Base-by-base conservation (phyloP, 2,888 invertebrate species). In the Harpalus rufipes region DNA sequence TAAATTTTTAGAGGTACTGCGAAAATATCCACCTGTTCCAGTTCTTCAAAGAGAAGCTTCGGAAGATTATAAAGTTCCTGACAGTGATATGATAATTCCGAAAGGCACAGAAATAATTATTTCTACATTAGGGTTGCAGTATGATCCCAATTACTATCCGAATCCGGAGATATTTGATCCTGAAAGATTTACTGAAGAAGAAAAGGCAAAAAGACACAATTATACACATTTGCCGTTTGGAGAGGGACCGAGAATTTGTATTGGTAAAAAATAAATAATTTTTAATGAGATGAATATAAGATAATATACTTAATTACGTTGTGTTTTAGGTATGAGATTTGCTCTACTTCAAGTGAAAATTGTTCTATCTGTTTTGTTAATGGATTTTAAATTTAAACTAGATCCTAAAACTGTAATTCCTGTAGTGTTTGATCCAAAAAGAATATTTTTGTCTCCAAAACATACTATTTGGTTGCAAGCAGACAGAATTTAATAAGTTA, bases 81-180 rank as follows among this genome's bases (percentile, higher is more conserved):
- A 88, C 87, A 0, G 86, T 86, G 16, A 88, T 86, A 72, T 87
- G 88, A 39, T 44, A 12, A 61, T 74, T 16, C 58, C 32, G n/a
- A 76, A 84, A 44, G 84, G 84, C 5, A 59, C 74, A 7, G 74
- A 61, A 59, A 18, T 76, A 2, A 6, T 41, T 6, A 39, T 76
- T n/a, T 76, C 84, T n/a, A 21, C 51, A 18, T 21, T 74, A 21
- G 84, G 76, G 10, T 44, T 84, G 21, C 84, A 84, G 8, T n/a
- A 18, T 1, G 76, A 84, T 25, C 76, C 84, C 6, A 63, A 84
- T 18, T 41, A 76, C 58, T 84, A 84, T 59, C 84, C 84, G 6
- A 44, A 84, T 14, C 84, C 84, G 18, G 84, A 84, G 7, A 84
- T 76, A 63, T 84, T 84, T 61, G 84, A 84, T 32, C 84, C 84